Evolutionary conservation across 1,140 invertebrate species (phyloP).

Genomic region (Procambarus virginalis): DNA sequence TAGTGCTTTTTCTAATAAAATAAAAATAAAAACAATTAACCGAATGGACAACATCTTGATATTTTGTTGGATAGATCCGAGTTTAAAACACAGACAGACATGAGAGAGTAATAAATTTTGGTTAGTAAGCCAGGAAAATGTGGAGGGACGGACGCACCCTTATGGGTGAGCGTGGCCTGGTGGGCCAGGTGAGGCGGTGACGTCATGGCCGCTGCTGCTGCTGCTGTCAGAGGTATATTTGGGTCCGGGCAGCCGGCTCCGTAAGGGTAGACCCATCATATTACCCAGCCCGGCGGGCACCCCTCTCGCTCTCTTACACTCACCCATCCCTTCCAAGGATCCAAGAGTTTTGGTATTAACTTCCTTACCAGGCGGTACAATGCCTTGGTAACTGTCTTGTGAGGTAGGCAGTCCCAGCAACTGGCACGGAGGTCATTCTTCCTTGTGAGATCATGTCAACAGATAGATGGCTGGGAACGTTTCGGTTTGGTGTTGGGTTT

Average conservation of each 20-base stretch:
- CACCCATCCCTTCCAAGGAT: background rate
- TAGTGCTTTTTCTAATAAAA: too few species aligned
- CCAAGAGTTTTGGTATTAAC: background rate
- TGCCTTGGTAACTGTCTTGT: background rate
- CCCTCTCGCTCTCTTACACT: background rate
- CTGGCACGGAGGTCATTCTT: background rate
- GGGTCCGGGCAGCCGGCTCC: conserved; percentile 29
- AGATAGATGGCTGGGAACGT: background rate
- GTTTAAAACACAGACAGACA: background rate
- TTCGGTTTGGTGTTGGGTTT: background rate
- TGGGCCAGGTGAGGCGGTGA: conserved; percentile 56
- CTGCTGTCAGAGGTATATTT: conserved; percentile 63
- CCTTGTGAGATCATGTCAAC: background rate
- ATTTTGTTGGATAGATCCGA: background rate
- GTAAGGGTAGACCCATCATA: conserved; percentile 7
- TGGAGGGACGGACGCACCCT: conserved; percentile 3
- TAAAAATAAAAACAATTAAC: background rate
- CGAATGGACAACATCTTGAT: background rate
- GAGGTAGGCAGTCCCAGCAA: background rate
- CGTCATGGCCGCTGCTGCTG: conserved; percentile 31
- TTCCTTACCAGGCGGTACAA: background rate
- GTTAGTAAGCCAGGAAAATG: background rate
- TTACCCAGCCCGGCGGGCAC: background rate
- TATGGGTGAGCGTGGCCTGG: background rate
- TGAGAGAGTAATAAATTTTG: background rate